Conservation (phyloP, 2,113 vertebrate species). For the Microcebus lehilahytsara region DNA sequence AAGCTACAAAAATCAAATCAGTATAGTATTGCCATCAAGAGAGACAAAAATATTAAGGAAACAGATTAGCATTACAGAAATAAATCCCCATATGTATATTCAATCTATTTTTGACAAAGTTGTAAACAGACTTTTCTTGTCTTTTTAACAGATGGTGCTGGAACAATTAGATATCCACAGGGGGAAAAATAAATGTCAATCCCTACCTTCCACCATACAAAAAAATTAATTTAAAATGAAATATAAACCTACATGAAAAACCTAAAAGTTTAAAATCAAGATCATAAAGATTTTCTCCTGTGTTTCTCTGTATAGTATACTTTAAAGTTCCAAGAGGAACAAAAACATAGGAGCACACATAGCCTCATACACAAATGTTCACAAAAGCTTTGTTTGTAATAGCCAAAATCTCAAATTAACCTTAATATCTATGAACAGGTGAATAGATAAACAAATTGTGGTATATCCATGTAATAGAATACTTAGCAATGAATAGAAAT, state of each 20-base stretch:
- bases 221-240: not conserved
- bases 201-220: not conserved
- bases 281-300: not conserved
- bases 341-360: not conserved
- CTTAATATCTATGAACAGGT: not conserved
- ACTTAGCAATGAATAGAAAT: not conserved
- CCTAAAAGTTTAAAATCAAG: not conserved
- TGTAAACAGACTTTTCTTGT: not conserved
- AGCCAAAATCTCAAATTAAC: not conserved
- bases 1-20: not conserved
- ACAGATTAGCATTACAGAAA: not conserved
- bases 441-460: not conserved
- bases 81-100: not conserved
- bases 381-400: not conserved
- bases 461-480: not conserved
- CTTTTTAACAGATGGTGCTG: not conserved
- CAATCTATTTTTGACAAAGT: not conserved
- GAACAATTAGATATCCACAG: not conserved
- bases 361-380: not conserved
- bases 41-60: not conserved
- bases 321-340: not conserved
- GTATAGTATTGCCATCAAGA: not conserved
- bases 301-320: not conserved
- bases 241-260: not conserved
- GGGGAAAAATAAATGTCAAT: not conserved